phyloP scores from a whole-genome alignment of 1,140 invertebrate species.

The Leptinotarsa lineolata region DNA sequence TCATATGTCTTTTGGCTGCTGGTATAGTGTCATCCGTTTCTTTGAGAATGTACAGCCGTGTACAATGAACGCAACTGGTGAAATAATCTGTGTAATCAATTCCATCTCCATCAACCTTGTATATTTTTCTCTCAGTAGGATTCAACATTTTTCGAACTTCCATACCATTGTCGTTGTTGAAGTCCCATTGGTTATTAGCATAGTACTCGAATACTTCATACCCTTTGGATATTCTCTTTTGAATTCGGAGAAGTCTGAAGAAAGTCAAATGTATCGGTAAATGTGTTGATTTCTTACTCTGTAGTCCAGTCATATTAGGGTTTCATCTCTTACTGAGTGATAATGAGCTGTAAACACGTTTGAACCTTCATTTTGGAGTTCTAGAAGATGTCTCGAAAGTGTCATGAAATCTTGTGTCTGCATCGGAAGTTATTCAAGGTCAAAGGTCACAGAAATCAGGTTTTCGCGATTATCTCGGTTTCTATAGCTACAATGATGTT shows the following conservation, averaged over 20 bases:
- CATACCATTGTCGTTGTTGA: constrained; percentile 66
- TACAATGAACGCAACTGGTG: constrained; percentile 71
- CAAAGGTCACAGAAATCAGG: too few species aligned
- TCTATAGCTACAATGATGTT: too few species aligned
- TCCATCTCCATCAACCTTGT: constrained; percentile 72
- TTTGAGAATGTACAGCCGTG: constrained; percentile 78
- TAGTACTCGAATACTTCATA: constrained; percentile 87
- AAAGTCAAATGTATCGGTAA: background rate
- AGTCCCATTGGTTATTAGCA: constrained; percentile 84
- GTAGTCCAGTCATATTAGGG: too few species aligned
- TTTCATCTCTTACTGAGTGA: too few species aligned
- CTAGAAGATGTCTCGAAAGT: too few species aligned
- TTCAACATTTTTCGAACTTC: constrained; percentile 65
- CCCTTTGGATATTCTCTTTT: constrained; percentile 76
- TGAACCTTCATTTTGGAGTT: too few species aligned
- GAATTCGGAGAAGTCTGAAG: constrained; percentile 60
- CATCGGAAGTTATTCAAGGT: too few species aligned
- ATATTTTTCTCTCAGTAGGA: constrained; percentile 64
- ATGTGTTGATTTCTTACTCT: background rate
- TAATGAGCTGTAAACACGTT: too few species aligned
- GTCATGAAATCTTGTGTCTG: too few species aligned
- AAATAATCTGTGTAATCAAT: constrained; percentile 76
- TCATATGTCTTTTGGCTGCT: constrained; percentile 76
- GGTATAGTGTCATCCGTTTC: constrained; percentile 83
- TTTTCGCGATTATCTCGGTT: too few species aligned